Percentiles rank a stretch among this genome's conserved stretches.
Evolutionary conservation across 2,888 invertebrate genomes (phyloP).

Genomic region (Therioaphis trifolii): DNA sequence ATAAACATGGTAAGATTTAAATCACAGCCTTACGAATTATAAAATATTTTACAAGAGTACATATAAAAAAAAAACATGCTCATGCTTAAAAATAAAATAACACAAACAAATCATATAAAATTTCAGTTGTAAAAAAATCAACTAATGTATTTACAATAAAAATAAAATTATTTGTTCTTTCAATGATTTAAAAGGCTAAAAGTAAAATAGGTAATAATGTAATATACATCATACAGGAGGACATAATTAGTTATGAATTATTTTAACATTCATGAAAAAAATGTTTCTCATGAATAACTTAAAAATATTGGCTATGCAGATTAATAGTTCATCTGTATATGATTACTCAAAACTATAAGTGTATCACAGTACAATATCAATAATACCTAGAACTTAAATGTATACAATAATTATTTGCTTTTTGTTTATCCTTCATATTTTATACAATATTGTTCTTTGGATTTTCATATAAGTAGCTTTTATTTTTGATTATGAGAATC

Average conservation of each 20-base stretch:
- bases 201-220: background rate
- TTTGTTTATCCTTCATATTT: background rate
- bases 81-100: slow-evolving; percentile 42
- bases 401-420: slow-evolving; percentile 12
- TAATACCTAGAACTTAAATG: slow-evolving; percentile 17
- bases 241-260: background rate
- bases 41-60: slow-evolving; percentile 48
- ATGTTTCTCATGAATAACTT: background rate
- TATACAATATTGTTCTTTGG: background rate
- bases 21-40: slow-evolving; percentile 60
- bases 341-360: background rate
- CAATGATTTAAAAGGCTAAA: background rate
- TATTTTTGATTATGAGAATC: slow-evolving; percentile 24
- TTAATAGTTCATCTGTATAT: background rate
- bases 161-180: slow-evolving; percentile 25
- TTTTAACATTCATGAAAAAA: background rate
- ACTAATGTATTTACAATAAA: slow-evolving; percentile 21
- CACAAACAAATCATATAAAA: slow-evolving; percentile 43
- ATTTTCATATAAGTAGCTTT: slow-evolving; percentile 24
- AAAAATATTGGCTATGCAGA: background rate
- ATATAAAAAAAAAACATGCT: slow-evolving; percentile 15
- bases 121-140: slow-evolving; percentile 15
- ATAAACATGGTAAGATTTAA: slow-evolving; percentile 57
- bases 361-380: slow-evolving; percentile 25
- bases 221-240: background rate